A percentile compares a stretch with the other conserved stretches of the same genome.
Evolutionary conservation across 2,797 vertebrate species (phyloP).

Genomic region (Microctenopoma stevenorrisi): DNA sequence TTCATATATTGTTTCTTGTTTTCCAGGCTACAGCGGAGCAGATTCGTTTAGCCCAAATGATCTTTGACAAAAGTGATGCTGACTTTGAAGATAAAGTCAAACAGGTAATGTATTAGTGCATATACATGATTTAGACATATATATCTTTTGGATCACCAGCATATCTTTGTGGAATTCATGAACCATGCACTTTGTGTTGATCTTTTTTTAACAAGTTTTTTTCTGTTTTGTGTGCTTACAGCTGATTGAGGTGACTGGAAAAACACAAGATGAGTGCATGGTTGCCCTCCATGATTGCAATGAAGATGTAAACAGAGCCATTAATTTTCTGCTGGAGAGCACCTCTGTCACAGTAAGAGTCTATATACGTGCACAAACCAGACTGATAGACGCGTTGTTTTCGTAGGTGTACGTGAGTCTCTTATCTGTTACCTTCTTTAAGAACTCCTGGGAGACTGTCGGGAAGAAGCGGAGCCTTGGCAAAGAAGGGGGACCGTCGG

Average conservation of each 20-base stretch:
- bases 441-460: constrained; percentile 98
- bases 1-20: constrained; percentile 20
- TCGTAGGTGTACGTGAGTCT: too few species aligned
- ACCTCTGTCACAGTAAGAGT: constrained; percentile 89
- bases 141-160: neutral
- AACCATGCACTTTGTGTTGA: neutral
- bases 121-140: neutral
- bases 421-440: constrained; percentile 22
- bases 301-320: constrained; percentile 97
- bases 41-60: constrained; percentile 96
- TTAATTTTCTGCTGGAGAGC: constrained; percentile 96
- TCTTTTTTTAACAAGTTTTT: neutral
- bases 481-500: constrained; percentile 87
- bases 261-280: constrained; percentile 96
- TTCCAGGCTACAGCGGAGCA: constrained; percentile 97
- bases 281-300: constrained; percentile 98
- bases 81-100: constrained; percentile 98
- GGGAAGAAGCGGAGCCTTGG: constrained; percentile 94
- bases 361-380: neutral
- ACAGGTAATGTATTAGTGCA: constrained; percentile 83
- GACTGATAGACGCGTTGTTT: neutral
- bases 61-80: constrained; percentile 95
- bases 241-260: constrained; percentile 98
- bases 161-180: neutral
- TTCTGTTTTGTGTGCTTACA: constrained; percentile 55